phyloP scores from a whole-genome alignment of 2,797 vertebrate genomes.

The Spea hammondii region DNA sequence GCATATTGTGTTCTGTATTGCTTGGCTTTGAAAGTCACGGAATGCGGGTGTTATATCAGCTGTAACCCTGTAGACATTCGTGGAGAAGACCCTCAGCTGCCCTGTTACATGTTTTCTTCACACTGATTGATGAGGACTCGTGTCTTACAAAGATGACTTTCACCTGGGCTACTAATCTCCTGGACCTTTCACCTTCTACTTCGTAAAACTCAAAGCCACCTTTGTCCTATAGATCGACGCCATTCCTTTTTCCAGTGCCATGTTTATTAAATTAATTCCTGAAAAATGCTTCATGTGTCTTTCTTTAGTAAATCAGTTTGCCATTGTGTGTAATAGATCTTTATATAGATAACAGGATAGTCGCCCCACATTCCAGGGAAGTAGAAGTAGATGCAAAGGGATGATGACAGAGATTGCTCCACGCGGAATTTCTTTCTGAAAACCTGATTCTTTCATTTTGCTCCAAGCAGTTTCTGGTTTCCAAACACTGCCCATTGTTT shows the following conservation, averaged over 20 bases:
- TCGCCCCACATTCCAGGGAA: not conserved
- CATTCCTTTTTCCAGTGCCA: not conserved
- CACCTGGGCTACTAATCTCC: constrained; percentile 5
- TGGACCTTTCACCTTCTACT: constrained; percentile 4
- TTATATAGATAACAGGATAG: not conserved
- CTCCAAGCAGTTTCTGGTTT: too few relatives aligned
- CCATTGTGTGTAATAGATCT: not conserved
- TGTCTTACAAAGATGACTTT: constrained; percentile 21
- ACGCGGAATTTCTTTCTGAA: not conserved
- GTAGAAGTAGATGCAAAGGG: not conserved
- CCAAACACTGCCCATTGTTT: too few relatives aligned
- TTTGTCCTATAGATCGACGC: not conserved
- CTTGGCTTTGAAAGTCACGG: not conserved
- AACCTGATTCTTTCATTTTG: not conserved
- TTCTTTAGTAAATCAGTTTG: constrained; percentile 5
- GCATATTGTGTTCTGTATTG: too few relatives aligned
- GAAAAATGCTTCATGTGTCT: not conserved
- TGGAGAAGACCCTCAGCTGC: not conserved
- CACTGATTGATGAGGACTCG: constrained; percentile 20
- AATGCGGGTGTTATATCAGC: not conserved
- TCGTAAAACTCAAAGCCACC: not conserved
- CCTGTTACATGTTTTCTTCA: constrained; percentile 1
- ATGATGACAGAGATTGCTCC: constrained; percentile 8
- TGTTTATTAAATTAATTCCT: not conserved
- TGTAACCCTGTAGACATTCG: not conserved